These are phyloP conservation scores for Nannospalax galili DNA, from an alignment of 2,113 vertebrate species.

Conservation along the genomic window DNA sequence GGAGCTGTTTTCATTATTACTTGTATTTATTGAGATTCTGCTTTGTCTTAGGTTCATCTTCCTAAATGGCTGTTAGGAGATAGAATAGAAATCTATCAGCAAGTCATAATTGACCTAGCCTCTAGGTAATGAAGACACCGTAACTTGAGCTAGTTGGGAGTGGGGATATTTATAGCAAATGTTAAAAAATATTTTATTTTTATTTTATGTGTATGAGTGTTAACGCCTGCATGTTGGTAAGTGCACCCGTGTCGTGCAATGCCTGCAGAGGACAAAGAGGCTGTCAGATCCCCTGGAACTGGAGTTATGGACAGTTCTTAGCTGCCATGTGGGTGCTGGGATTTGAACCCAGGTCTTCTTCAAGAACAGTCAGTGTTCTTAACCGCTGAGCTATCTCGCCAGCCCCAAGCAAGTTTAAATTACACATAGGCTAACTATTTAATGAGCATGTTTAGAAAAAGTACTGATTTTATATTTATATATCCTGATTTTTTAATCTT, in stretches of 20 bases:
- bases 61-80: constrained; percentile 8
- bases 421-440: constrained; percentile 12
- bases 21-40: constrained; percentile 39
- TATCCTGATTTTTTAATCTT: constrained; percentile 62
- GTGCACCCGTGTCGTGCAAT: too few relatives aligned
- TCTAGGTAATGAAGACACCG: not conserved
- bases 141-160: constrained; percentile 18
- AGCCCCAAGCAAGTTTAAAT: too few relatives aligned
- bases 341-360: too few relatives aligned
- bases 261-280: too few relatives aligned
- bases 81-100: constrained; percentile 33
- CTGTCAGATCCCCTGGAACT: too few relatives aligned
- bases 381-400: too few relatives aligned
- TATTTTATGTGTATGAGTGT: too few relatives aligned
- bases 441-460: constrained; percentile 37
- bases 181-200: too few relatives aligned
- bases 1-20: not conserved
- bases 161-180: not conserved
- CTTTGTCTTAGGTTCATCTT: constrained; percentile 57
- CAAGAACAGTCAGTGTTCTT: too few relatives aligned
- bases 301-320: too few relatives aligned
- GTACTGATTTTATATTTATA: constrained; percentile 22
- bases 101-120: not conserved
- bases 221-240: too few relatives aligned
- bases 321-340: too few relatives aligned